Evolutionary conservation across 2,888 invertebrate species (phyloP).

Genomic region (Bembecia ichneumoniformis): DNA sequence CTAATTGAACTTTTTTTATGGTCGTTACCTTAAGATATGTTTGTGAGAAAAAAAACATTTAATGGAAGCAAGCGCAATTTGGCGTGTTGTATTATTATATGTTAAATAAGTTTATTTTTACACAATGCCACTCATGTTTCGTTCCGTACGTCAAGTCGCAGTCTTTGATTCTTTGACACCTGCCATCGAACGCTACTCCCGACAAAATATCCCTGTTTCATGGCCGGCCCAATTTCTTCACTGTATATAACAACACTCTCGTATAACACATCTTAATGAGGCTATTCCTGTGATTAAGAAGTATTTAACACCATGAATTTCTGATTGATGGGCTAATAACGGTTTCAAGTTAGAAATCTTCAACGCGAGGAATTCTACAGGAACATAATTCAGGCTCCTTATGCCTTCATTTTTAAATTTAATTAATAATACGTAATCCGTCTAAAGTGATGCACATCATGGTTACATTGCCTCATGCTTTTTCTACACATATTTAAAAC

Average conservation of each 20-base stretch:
- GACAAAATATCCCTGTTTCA: conserved; percentile 56
- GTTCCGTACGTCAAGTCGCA: conserved; percentile 64
- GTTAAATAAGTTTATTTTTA: conserved; percentile 8
- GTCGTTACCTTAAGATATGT: conserved; percentile 64
- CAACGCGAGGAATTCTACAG: too few relatives aligned
- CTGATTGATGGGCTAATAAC: neutral
- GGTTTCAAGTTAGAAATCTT: neutral
- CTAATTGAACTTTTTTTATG: conserved; percentile 44
- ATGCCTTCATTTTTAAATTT: too few relatives aligned
- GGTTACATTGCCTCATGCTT: conserved; percentile 55
- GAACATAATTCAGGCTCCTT: too few relatives aligned
- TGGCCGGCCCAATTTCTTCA: conserved; percentile 67
- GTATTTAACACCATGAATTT: conserved; percentile 10
- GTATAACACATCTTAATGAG: conserved; percentile 42
- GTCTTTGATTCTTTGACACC: conserved; percentile 66
- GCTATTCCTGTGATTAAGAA: conserved; percentile 16
- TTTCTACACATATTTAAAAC: conserved; percentile 6
- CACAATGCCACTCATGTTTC: conserved; percentile 53
- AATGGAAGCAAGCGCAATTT: conserved; percentile 70
- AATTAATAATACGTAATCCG: conserved; percentile 1
- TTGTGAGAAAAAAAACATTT: conserved; percentile 50
- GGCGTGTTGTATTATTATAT: conserved; percentile 30
- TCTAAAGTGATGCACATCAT: conserved; percentile 18
- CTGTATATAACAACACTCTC: conserved; percentile 55
- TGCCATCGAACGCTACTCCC: conserved; percentile 58